Evolutionary conservation across 1,140 invertebrate genomes (phyloP), one percentile per base, ranked within the genome.

Genomic region (Catajapyx aquilonaris): DNA sequence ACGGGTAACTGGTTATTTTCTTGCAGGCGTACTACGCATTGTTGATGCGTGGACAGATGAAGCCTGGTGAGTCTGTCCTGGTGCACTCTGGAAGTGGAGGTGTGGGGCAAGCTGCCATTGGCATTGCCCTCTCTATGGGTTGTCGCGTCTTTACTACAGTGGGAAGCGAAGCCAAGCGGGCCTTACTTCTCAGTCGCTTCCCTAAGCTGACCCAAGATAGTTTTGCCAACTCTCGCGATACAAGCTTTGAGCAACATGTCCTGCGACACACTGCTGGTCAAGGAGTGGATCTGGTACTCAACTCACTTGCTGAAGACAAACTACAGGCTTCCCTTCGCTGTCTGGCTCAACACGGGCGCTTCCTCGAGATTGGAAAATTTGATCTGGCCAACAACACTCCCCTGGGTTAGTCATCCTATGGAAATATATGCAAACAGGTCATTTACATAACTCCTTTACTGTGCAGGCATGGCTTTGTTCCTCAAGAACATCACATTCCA

Each of bases 361-460:
- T 96, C 63, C 62, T 95, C 19, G 91, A 97, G 63, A 96, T 97
- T 48, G 93, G 91, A 42, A 97, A 97, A 60, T 86, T 80, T 43
- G 91, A 97, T 62, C 58, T 97, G 19, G 86, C 84, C 4, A 91
- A 91, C 48, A 86, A 96, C 54, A 75, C 68, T 9, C 57, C 72
- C 3, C 53, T 95, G 36, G 63, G 61, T 64, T 73, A 73, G 7
- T 28, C 23, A 18, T 18, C 16, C 7, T 36, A 36, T 20, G 48
- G 63, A 7, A 69, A 67, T 48, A 44, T 48, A 15, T 51, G 10
- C 65, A 68, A 44, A n/a, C n/a, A n/a, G n/a, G n/a, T n/a, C n/a
- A n/a, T n/a, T n/a, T n/a, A n/a, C n/a, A n/a, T n/a, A n/a, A n/a
- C n/a, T n/a, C n/a, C n/a, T n/a, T n/a, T n/a, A n/a, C n/a, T n/a